phyloP scores from a whole-genome alignment of 1,140 invertebrate genomes.

The Sesamia nonagrioides region DNA sequence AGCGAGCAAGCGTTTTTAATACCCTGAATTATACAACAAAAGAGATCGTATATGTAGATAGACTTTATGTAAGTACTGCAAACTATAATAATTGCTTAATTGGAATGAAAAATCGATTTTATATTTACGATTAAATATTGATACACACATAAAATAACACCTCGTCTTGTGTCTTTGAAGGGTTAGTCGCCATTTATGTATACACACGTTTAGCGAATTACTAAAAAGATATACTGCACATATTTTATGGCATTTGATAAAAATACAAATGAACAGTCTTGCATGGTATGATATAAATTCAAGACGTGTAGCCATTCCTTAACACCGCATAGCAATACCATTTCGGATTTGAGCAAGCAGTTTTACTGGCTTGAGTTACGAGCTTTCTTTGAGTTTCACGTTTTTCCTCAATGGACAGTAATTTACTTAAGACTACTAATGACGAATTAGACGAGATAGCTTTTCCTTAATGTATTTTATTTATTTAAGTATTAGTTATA shows the following conservation, averaged over 20 bases:
- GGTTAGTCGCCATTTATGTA: no score
- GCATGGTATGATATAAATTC: slow-evolving; percentile 3
- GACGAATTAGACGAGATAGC: slow-evolving; percentile 33
- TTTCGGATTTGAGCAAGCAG: slow-evolving; percentile 26
- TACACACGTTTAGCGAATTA: no score
- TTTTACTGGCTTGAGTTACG: slow-evolving; percentile 31
- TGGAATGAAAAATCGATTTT: no score
- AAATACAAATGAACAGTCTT: slow-evolving; percentile 27
- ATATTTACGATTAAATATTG: no score
- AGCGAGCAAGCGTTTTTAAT: no score
- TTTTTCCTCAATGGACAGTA: slow-evolving; percentile 29
- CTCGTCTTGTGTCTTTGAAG: no score
- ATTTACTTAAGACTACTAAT: slow-evolving; percentile 35
- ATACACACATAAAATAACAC: no score
- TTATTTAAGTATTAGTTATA: background rate
- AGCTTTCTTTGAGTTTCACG: background rate
- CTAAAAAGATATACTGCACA: background rate
- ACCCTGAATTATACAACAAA: no score
- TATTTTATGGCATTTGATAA: background rate
- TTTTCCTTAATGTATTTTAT: slow-evolving; percentile 16
- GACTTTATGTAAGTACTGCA: no score
- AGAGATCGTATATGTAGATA: no score
- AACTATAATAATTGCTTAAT: no score
- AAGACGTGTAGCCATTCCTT: slow-evolving; percentile 15
- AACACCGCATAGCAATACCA: slow-evolving; percentile 16